Conservation (phyloP, 2,888 invertebrate genomes). For the Lepidocyrtinus sp. region DNA sequence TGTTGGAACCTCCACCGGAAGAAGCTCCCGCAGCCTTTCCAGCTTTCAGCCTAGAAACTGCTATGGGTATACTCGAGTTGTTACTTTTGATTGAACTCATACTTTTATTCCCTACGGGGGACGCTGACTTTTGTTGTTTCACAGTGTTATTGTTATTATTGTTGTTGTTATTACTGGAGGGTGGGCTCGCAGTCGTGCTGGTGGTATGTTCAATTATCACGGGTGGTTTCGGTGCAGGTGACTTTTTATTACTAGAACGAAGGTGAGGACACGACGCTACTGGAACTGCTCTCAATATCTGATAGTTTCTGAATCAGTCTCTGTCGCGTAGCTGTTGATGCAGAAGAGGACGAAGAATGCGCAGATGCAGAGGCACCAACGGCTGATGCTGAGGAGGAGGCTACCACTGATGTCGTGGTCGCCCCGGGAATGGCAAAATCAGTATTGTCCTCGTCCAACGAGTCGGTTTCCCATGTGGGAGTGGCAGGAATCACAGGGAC, state of each 20-base stretch:
- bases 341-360: conserved; percentile 30
- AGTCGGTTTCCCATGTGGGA: conserved; percentile 53
- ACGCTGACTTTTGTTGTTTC: conserved; percentile 54
- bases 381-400: conserved; percentile 22
- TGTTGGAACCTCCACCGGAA: conserved; percentile 25
- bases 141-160: conserved; percentile 33
- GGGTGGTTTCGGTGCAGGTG: conserved; percentile 56
- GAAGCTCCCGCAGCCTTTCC: conserved; percentile 46
- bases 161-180: conserved; percentile 50
- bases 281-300: conserved; percentile 51
- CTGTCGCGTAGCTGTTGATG: conserved; percentile 54
- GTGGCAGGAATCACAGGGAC: conserved; percentile 26
- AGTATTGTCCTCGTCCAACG: conserved; percentile 33
- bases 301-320: conserved; percentile 61
- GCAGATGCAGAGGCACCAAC: conserved; percentile 31
- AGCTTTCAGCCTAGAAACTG: conserved; percentile 66
- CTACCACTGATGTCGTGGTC: conserved; percentile 29
- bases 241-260: conserved; percentile 42
- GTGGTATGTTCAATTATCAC: conserved; percentile 43
- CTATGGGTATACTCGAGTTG: conserved; percentile 67
- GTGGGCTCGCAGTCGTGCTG: conserved; percentile 32
- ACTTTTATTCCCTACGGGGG: conserved; percentile 50
- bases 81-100: conserved; percentile 65
- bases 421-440: conserved; percentile 58
- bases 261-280: conserved; percentile 27